phyloP scores from a whole-genome alignment of 2,888 invertebrate species.

The Melipona beecheii region DNA sequence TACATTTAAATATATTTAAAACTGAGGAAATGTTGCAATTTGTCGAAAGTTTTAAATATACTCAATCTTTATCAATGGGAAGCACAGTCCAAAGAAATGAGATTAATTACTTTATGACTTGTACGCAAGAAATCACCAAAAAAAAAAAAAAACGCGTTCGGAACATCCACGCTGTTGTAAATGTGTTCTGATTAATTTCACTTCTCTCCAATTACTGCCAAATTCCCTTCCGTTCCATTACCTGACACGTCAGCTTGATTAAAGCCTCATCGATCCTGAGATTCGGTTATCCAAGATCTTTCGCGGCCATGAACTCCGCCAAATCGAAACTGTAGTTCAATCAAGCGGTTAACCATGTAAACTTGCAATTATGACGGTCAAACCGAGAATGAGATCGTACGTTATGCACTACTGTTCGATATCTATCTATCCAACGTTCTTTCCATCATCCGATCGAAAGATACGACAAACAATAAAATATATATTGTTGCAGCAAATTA shows the following conservation, averaged over 20 bases:
- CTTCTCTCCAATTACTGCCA: conserved; percentile 5
- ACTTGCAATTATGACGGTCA: background rate
- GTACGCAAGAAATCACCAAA: background rate
- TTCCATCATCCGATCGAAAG: background rate
- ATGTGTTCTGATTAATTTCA: background rate
- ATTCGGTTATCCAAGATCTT: conserved; percentile 29
- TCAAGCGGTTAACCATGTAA: conserved; percentile 8
- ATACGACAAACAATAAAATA: background rate
- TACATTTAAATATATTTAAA: too few relatives aligned
- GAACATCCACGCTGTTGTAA: background rate
- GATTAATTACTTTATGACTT: background rate
- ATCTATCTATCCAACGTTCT: background rate
- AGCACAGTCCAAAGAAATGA: background rate
- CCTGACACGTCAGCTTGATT: background rate
- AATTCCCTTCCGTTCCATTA: conserved; percentile 6
- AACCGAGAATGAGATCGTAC: background rate
- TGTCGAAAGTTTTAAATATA: background rate
- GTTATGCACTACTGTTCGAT: background rate
- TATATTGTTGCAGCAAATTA: background rate
- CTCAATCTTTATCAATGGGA: background rate
- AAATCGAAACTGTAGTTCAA: background rate
- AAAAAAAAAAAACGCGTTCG: background rate
- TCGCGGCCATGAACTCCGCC: background rate
- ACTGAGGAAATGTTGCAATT: background rate
- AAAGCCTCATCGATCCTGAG: background rate